Evolutionary conservation across 2,113 vertebrate species (phyloP), one percentile per base, ranked within the genome.

Genomic region (Ceuthmochares aereus): DNA sequence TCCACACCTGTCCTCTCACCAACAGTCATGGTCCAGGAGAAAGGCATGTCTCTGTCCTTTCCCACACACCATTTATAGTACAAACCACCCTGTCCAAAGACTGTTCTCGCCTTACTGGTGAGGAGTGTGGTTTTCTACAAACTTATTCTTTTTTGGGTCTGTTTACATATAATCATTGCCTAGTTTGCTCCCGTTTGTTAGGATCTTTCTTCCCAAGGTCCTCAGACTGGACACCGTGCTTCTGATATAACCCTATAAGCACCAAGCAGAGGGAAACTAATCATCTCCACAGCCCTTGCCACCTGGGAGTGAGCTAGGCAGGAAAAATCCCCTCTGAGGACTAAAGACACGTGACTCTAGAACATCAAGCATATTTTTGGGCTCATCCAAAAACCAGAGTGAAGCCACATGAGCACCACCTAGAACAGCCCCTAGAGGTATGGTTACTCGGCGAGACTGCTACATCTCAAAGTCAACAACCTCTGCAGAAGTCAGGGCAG

Each of bases 91-190:
- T 26, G 56, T 34, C 66, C 81, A 66, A 63, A 74, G 40, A 74
- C 77, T 67, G 32, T 51, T 95, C 77, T 62, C 2, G 2, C 56
- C 52, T 59, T 72, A 52, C 52, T 1, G 3, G 43, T 55, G 60
- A 82, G 22, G 74, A 91, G n/a, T 52, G 87, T 79, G 78, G 69
- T 60, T 93, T 97, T 91, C 49, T 87, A 66, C 58, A 64, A 94
- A 4, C 29, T 72, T 59, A 18, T 2, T 93, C 63, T 72, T 89
- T 93, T 76, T 13, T 4, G 54, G 45, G 52, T 43, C 49, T 79
- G 30, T 89, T 87, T 79, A 87, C 58, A 40, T 47, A 17, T 52
- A 89, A 75, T 60, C 23, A 68, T 32, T 64, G 62, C 21, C 49
- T 56, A 56, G 6, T 23, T 75, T n/a, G 18, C 47, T 64, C 66